A percentile compares a stretch with the other conserved stretches of the same genome.
Conservation (phyloP, 2,113 vertebrate genomes). For the Dasyurus viverrinus region DNA sequence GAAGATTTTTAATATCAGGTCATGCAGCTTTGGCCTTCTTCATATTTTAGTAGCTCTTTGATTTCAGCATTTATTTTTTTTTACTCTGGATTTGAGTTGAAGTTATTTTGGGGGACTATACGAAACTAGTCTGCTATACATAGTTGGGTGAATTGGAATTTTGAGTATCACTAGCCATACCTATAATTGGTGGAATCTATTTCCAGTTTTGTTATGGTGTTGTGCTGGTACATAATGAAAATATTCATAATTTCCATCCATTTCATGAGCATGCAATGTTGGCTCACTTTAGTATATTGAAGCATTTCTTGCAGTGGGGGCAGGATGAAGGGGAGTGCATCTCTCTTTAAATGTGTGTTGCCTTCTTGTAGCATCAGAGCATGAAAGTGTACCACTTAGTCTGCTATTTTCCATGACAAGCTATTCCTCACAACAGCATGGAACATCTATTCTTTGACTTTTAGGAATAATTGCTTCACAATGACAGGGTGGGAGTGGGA, state of each 20-base stretch:
- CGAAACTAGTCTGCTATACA: not conserved
- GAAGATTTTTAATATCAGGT: not conserved
- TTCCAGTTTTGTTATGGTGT: not conserved
- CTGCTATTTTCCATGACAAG: not conserved
- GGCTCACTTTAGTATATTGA: not conserved
- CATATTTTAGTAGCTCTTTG: not conserved
- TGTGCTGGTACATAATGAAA: not conserved
- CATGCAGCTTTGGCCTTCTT: not conserved
- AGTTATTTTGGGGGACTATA: not conserved
- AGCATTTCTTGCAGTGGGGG: not conserved
- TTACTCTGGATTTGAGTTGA: not conserved
- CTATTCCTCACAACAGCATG: not conserved
- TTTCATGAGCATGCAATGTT: not conserved
- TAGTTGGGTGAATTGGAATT: not conserved
- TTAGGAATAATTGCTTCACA: not conserved
- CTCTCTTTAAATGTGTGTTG: not conserved
- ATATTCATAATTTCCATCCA: not conserved
- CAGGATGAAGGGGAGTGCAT: not conserved
- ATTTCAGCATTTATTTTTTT: not conserved
- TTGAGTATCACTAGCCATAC: not conserved
- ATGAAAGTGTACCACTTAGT: not conserved
- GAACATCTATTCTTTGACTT: not conserved
- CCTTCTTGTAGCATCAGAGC: not conserved
- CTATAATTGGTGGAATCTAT: not conserved
- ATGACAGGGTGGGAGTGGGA: not conserved